Percentiles rank a stretch among this genome's conserved stretches.
Conservation (phyloP, 2,113 vertebrate genomes). For the Naja naja region DNA sequence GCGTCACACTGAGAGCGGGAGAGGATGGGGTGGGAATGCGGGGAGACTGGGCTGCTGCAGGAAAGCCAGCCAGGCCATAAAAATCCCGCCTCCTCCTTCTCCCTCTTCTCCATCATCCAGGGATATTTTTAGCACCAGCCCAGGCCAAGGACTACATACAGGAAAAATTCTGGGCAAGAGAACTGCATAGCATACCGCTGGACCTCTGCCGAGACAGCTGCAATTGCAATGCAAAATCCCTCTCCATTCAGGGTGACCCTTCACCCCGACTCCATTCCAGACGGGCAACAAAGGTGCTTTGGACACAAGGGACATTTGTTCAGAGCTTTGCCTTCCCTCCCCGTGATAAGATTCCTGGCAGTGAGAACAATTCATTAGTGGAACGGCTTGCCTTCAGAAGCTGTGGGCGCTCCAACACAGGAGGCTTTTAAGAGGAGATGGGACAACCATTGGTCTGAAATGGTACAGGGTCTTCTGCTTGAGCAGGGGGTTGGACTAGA, state of each 20-base stretch:
- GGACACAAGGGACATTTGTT: neutral
- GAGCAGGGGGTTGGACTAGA: neutral
- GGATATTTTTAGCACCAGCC: constrained; percentile 4
- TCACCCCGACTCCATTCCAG: neutral
- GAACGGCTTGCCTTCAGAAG: neutral
- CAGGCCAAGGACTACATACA: neutral
- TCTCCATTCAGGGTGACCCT: neutral
- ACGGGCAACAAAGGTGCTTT: neutral
- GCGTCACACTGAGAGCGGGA: neutral
- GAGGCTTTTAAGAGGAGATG: neutral
- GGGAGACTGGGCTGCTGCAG: neutral
- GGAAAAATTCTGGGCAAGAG: neutral
- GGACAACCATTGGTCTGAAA: neutral
- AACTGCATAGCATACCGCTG: neutral
- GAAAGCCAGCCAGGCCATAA: neutral
- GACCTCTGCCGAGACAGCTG: neutral
- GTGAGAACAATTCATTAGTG: neutral
- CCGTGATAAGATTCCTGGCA: neutral
- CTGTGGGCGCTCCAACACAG: neutral
- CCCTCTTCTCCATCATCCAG: neutral
- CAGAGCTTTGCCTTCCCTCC: neutral
- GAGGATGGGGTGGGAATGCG: neutral
- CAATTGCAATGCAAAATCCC: neutral
- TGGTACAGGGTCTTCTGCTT: neutral
- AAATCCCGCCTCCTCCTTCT: neutral